Evolutionary conservation across 1,140 invertebrate genomes (phyloP), one percentile per base, ranked within the genome.

Genomic region (Drosophila trapezifrons): DNA sequence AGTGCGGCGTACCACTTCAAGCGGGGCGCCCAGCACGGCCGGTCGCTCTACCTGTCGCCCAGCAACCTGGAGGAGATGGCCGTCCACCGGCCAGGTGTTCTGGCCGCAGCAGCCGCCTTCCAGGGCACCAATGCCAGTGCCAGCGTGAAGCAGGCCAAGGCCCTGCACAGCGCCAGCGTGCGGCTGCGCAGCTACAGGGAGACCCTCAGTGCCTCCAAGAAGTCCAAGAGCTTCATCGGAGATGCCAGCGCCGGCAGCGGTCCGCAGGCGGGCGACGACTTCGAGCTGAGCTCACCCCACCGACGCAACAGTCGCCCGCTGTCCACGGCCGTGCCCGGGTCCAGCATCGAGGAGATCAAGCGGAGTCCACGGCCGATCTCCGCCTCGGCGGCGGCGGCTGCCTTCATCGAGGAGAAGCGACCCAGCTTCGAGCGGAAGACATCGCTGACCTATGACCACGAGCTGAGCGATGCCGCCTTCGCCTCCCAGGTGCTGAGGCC

Each of bases 201-300:
- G 62, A 82, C 80, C 1, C 59, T 92, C 55, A 92, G 83, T 25
- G 91, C 91, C 13, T 83, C 87, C 38, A 92, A 92, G 63, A 92
- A 92, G 63, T 92, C 91, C n/a, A 92, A 92, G 67, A 92, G 91
- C 67, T 92, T 92, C 64, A 92, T 92, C 17, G 78, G 76, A 10
- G 90, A 92, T 52, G 70, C 58, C 27, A 52, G 77, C 32, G 59
- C 79, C n/a, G 69, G 72, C 27, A 58, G 60, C 58, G 64, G 70
- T 12, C 64, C 56, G 10, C 47, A 54, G 40, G 56, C 55, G 38
- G 75, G 64, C 66, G 82, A 90, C 38, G 91, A 92, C 17, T 92
- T 91, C 47, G 91, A 92, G 78, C 86, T 91, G 20, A 90, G 83
- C 55, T 91, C 91, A 67, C 91, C 90, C 77, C 91, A 92, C 78